phyloP scores from a whole-genome alignment of 1,140 invertebrate genomes.

The Schlechtendalia chinensis region DNA sequence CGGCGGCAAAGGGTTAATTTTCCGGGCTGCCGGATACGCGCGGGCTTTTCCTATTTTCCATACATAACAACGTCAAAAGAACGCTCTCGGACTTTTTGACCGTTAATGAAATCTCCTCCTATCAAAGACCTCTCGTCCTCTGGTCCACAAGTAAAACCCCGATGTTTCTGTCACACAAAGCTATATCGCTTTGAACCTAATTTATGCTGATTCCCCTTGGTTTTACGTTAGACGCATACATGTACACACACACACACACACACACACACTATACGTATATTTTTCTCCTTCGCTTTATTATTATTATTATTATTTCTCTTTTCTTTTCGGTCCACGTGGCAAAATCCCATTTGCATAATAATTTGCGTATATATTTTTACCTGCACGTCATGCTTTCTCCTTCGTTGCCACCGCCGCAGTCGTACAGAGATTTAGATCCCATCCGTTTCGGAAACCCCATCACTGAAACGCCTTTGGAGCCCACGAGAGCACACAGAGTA shows the following conservation, averaged over 20 bases:
- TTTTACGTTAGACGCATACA: conserved; percentile 12
- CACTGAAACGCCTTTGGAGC: conserved; percentile 57
- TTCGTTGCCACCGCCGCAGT: conserved; percentile 54
- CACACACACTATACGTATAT: not conserved
- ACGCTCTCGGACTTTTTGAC: conserved; percentile 42
- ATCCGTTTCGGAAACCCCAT: conserved; percentile 59
- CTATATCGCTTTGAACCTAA: conserved; percentile 43
- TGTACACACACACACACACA: too few species aligned
- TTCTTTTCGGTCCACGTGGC: not conserved
- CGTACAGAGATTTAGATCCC: conserved; percentile 57
- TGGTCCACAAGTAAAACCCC: not conserved
- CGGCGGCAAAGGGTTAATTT: conserved; percentile 46
- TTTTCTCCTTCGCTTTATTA: conserved; percentile 11
- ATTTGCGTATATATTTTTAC: conserved; percentile 28
- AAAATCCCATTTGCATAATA: conserved; percentile 12
- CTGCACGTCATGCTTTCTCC: conserved; percentile 53
- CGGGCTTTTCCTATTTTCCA: conserved; percentile 40
- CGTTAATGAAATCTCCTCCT: conserved; percentile 44
- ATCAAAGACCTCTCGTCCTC: conserved; percentile 29
- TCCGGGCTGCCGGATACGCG: conserved; percentile 30
- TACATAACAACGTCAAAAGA: conserved; percentile 48
- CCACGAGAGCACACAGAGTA: conserved; percentile 57
- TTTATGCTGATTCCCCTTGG: conserved; percentile 35
- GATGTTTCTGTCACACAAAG: conserved; percentile 41
- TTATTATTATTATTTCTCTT: conserved; percentile 19